These are phyloP conservation scores for Ramazzottius varieornatus DNA, from an alignment of 2,888 invertebrate genomes.

Conservation along the genomic window DNA sequence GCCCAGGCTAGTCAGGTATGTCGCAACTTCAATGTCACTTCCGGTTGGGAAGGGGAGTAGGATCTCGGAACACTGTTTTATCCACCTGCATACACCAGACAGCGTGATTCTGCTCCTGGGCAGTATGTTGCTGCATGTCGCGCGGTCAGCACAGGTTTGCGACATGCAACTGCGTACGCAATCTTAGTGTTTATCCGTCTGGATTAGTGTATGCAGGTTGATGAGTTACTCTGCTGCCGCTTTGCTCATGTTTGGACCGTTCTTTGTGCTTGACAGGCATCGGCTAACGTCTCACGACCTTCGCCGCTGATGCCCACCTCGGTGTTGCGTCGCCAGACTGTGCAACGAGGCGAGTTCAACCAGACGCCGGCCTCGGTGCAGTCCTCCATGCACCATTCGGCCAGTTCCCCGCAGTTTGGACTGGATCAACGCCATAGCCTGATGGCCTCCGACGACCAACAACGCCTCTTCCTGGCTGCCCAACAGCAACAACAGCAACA, in stretches of 20 bases:
- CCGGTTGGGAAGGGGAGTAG: too few relatives aligned
- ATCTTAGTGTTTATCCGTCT: too few relatives aligned
- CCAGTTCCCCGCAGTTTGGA: slow-evolving; percentile 11
- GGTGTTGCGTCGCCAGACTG: neutral
- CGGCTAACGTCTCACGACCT: neutral
- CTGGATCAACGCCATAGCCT: slow-evolving; percentile 11
- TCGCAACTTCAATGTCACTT: too few relatives aligned
- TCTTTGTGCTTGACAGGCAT: neutral
- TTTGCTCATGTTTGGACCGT: neutral
- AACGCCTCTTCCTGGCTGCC: neutral
- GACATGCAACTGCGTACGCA: neutral
- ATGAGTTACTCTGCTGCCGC: too few relatives aligned
- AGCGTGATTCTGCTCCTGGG: too few relatives aligned
- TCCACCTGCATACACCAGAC: too few relatives aligned
- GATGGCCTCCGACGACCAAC: neutral
- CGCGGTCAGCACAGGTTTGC: neutral
- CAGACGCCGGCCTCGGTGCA: neutral
- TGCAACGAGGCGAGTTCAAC: neutral
- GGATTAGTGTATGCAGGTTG: too few relatives aligned
- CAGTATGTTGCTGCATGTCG: too few relatives aligned
- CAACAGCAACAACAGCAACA: neutral
- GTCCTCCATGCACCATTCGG: slow-evolving; percentile 12
- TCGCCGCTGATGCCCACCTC: neutral
- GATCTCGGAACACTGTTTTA: too few relatives aligned
- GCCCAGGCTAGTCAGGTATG: too few relatives aligned